phyloP scores from a whole-genome alignment of 2,797 vertebrate species.

The Siniperca undulata region DNA sequence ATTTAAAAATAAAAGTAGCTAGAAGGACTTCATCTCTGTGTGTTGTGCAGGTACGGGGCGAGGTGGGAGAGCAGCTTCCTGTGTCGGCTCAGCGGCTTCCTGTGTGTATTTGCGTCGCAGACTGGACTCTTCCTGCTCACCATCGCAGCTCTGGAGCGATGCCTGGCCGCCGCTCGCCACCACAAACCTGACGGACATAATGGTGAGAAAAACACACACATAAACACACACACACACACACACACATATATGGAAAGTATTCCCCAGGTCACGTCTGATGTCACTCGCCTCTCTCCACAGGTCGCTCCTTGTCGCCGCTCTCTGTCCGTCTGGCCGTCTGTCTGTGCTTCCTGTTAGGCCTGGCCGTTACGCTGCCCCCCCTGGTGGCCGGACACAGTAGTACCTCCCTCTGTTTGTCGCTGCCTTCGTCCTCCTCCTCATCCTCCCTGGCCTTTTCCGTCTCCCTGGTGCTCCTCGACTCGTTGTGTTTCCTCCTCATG shows the following conservation, averaged over 20 bases:
- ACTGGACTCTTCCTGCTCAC: slow-evolving; percentile 93
- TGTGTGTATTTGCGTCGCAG: slow-evolving; percentile 92
- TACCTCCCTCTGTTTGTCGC: slow-evolving; percentile 90
- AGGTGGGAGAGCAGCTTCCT: slow-evolving; percentile 91
- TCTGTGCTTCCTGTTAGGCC: slow-evolving; percentile 86
- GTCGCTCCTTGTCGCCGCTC: slow-evolving; percentile 17
- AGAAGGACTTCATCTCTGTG: neutral
- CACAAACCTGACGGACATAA: slow-evolving; percentile 70
- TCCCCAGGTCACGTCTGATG: neutral
- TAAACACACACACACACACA: neutral
- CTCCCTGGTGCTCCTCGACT: slow-evolving; percentile 90
- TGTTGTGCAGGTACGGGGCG: slow-evolving; percentile 84
- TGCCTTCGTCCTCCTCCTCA: slow-evolving; percentile 82
- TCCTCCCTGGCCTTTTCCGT: slow-evolving; percentile 85
- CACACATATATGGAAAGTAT: neutral
- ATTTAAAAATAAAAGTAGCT: slow-evolving; percentile 11
- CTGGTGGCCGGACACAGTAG: slow-evolving; percentile 85
- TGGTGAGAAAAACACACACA: slow-evolving; percentile 42
- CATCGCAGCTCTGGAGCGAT: slow-evolving; percentile 89
- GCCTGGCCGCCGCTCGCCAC: slow-evolving; percentile 79
- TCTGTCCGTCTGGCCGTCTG: slow-evolving; percentile 77
- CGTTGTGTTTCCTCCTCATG: slow-evolving; percentile 93
- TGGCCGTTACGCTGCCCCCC: slow-evolving; percentile 86
- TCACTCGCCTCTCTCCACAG: slow-evolving; percentile 33
- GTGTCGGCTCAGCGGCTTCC: slow-evolving; percentile 89